Evolutionary conservation across 2,888 invertebrate genomes (phyloP).

Genomic region (Orgyia antiqua): DNA sequence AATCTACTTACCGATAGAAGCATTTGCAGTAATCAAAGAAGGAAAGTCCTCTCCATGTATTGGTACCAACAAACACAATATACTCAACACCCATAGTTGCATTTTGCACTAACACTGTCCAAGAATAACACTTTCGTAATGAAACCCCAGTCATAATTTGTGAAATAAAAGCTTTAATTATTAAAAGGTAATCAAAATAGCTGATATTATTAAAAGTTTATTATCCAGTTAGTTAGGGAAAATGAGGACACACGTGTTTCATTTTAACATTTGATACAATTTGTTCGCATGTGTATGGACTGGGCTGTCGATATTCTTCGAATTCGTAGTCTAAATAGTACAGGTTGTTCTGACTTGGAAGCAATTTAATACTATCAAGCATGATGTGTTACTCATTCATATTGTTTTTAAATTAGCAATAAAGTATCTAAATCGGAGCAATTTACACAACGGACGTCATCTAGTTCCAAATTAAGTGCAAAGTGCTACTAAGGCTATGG

Average conservation of each 20-base stretch:
- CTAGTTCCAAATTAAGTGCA: no score
- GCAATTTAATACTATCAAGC: no score
- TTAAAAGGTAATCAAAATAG: conserved; percentile 23
- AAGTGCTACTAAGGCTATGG: no score
- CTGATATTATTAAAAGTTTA: conserved; percentile 33
- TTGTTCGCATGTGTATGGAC: conserved; percentile 20
- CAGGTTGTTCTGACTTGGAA: conserved; percentile 11
- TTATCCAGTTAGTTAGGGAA: conserved; percentile 27
- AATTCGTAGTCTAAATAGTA: conserved; percentile 16
- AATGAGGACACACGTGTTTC: conserved; percentile 35
- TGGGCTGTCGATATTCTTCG: conserved; percentile 15
- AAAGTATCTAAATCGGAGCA: no score
- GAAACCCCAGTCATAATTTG: conserved; percentile 53
- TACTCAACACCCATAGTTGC: conserved; percentile 39
- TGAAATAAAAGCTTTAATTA: conserved; percentile 21
- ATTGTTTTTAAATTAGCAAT: no score
- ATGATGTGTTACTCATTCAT: no score
- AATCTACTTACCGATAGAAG: conserved; percentile 80
- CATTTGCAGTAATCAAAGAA: conserved; percentile 84
- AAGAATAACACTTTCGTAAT: conserved; percentile 19
- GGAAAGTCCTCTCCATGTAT: conserved; percentile 81
- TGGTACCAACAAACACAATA: conserved; percentile 32
- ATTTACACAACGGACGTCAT: no score
- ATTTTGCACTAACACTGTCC: conserved; percentile 37
- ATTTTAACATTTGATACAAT: conserved; percentile 51